Base-by-base conservation (phyloP, 2,113 vertebrate genomes). In the Psammodynastes pulverulentus region DNA sequence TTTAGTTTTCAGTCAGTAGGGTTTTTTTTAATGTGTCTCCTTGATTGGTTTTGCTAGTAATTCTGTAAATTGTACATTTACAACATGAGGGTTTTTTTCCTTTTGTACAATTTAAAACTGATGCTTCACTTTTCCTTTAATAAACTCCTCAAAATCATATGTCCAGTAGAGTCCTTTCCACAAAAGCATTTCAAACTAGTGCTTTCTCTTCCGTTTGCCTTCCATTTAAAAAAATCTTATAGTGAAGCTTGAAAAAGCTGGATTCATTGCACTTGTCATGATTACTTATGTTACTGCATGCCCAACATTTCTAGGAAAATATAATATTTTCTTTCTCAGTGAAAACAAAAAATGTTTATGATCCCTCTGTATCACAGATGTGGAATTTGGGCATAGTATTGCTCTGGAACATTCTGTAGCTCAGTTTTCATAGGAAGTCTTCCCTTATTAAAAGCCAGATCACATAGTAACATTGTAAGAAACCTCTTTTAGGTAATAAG, bases 91-190 rank as follows among this genome's bases (percentile, higher is more conserved):
- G 95, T 97, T 96, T 98, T 98, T 98, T 98, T 98, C 98, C 97
- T 98, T 98, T 98, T 99, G 98, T 99, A 99, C 98, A 99, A 99
- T 98, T 98, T 98, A 98, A 98, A 98, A 98, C 97, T 98, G 98
- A 98, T 98, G 98, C 98, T 98, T 98, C 98, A 98, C 97, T 97
- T 98, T 98, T 98, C 98, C 98, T 98, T 98, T 98, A 98, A 98
- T 98, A 98, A 98, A 98, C 98, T 98, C 98, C 98, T 98, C 97
- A 98, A 98, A 98, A 98, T 97, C 96, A 97, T 96, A 95, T 95
- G 95, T 97, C 97, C 94, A 94, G 96, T 96, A 95, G 97, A 96
- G 96, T 97, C 96, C 96, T 97, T 91, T 97, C 97, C 95, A 90
- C 94, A 96, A 94, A 92, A 95, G 94, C 88, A 89, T 95, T 96